Percentiles rank a stretch among this genome's conserved stretches.
phyloP scores from a whole-genome alignment of 2,888 invertebrate species.

The Pseudococcus viburni region DNA sequence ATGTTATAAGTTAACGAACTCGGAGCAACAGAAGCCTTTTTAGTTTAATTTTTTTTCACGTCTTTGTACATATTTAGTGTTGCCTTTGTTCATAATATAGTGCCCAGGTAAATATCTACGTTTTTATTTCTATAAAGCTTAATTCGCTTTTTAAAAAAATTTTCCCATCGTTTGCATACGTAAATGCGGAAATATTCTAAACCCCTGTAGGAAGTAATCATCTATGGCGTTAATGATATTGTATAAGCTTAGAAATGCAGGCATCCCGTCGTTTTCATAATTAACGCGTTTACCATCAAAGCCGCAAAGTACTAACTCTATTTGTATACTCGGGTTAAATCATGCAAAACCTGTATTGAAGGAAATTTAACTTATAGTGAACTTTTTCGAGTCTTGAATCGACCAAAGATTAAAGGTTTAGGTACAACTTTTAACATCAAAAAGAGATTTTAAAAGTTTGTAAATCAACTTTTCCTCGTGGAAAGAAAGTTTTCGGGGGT shows the following conservation, averaged over 20 bases:
- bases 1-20: constrained; percentile 61
- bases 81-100: neutral
- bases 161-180: neutral
- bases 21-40: constrained; percentile 27
- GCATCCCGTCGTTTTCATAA: neutral
- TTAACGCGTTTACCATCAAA: constrained; percentile 13
- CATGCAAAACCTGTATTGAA: constrained; percentile 41
- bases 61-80: constrained; percentile 37
- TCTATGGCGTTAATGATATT: constrained; percentile 27
- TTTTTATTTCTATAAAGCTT: neutral
- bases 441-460: constrained; percentile 50
- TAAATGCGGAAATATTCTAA: neutral
- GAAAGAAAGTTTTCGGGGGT: neutral
- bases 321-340: neutral
- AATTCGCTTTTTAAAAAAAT: neutral
- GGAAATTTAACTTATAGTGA: neutral
- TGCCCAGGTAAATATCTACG: constrained; percentile 19
- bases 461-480: neutral
- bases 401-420: constrained; percentile 15
- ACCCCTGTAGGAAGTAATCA: constrained; percentile 6
- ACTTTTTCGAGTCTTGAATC: neutral
- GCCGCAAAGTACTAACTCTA: no score
- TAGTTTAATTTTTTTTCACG: constrained; percentile 26
- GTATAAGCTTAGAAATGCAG: constrained; percentile 39
- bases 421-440: constrained; percentile 27